Conservation (phyloP, 2,888 invertebrate genomes). For the Eupithecia exiguata region DNA sequence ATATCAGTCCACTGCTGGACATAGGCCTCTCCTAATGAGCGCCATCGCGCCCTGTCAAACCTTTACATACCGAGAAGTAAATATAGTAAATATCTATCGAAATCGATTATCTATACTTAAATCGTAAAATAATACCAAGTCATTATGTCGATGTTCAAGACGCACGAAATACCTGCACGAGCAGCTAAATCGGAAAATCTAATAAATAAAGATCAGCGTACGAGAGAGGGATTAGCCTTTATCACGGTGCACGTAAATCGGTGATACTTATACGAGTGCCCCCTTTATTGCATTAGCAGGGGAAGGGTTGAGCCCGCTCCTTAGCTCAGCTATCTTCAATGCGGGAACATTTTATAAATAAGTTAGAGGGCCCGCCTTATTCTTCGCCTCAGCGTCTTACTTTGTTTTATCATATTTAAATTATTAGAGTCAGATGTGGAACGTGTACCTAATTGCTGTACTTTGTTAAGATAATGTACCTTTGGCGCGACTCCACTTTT, state of each 20-base stretch:
- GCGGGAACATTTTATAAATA: slow-evolving; percentile 81
- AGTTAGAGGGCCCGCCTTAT: slow-evolving; percentile 78
- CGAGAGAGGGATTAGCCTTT: slow-evolving; percentile 77
- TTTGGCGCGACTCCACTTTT: slow-evolving; percentile 83
- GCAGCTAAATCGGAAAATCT: slow-evolving; percentile 59
- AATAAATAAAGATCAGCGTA: slow-evolving; percentile 72
- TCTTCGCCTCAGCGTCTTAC: slow-evolving; percentile 75
- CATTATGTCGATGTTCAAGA: background rate
- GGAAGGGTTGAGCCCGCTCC: slow-evolving; percentile 71
- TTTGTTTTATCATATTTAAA: slow-evolving; percentile 85
- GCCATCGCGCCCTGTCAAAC: too few species aligned
- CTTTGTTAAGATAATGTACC: slow-evolving; percentile 85
- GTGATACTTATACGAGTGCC: slow-evolving; percentile 82
- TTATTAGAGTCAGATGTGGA: slow-evolving; percentile 84
- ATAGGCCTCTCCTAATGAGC: too few species aligned
- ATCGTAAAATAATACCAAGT: background rate
- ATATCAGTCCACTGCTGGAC: too few species aligned
- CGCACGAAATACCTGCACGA: slow-evolving; percentile 25
- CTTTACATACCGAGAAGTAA: background rate
- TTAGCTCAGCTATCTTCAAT: slow-evolving; percentile 58
- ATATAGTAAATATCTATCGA: background rate
- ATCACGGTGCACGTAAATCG: slow-evolving; percentile 76
- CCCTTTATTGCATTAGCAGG: slow-evolving; percentile 82
- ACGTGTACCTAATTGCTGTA: slow-evolving; percentile 84
- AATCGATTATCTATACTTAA: background rate